Evolutionary conservation across 2,888 invertebrate species (phyloP).

Genomic region (Leptinotarsa haldemani): DNA sequence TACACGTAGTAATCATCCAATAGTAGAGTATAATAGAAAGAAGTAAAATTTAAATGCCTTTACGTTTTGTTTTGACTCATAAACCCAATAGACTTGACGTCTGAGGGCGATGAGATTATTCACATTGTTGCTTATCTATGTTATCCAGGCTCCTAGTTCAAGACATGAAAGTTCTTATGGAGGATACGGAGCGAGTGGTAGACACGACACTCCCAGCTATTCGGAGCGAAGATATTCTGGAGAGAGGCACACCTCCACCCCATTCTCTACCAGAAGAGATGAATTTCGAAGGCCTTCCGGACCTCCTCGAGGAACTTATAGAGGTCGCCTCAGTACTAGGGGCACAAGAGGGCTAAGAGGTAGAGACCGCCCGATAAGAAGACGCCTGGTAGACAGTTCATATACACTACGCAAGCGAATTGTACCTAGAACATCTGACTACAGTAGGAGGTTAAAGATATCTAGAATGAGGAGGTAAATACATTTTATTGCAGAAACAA

Average conservation of each 20-base stretch:
- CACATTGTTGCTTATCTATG: slow-evolving; percentile 50
- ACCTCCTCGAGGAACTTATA: slow-evolving; percentile 59
- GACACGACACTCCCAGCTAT: slow-evolving; percentile 70
- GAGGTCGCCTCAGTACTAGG: slow-evolving; percentile 64
- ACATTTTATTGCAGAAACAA: slow-evolving; percentile 43
- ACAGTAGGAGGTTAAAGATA: slow-evolving; percentile 64
- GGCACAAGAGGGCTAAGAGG: slow-evolving; percentile 66
- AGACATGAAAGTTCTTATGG: slow-evolving; percentile 61
- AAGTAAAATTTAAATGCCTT: neutral
- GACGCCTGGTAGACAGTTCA: slow-evolving; percentile 71
- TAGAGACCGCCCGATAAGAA: slow-evolving; percentile 68
- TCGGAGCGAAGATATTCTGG: slow-evolving; percentile 67
- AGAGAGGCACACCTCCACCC: slow-evolving; percentile 59
- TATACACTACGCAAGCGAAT: slow-evolving; percentile 71
- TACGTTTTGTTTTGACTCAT: slow-evolving; percentile 22
- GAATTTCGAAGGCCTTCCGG: slow-evolving; percentile 63
- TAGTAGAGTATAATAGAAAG: slow-evolving; percentile 5
- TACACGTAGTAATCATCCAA: slow-evolving; percentile 16
- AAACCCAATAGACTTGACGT: slow-evolving; percentile 54
- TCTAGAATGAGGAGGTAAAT: slow-evolving; percentile 67
- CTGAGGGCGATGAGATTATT: slow-evolving; percentile 48
- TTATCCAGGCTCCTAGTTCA: slow-evolving; percentile 65
- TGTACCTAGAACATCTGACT: slow-evolving; percentile 61
- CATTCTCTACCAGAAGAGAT: slow-evolving; percentile 59
- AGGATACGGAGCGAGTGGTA: slow-evolving; percentile 61